Evolutionary conservation across 2,888 invertebrate genomes (phyloP).

Genomic region (Scrobipalpa atriplicella): DNA sequence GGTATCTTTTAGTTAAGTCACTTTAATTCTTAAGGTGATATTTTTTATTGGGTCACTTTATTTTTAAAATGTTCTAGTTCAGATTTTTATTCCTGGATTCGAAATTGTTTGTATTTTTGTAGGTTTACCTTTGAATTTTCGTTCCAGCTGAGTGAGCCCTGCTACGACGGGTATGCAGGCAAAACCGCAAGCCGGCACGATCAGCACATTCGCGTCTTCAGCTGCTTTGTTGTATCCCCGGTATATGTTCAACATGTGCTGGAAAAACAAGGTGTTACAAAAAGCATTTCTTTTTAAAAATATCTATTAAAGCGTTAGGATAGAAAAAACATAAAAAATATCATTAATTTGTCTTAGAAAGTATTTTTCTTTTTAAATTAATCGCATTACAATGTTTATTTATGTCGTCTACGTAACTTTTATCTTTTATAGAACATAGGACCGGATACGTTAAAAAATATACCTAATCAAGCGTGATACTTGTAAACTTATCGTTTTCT

Average conservation of each 20-base stretch:
- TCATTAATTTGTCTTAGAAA: no score
- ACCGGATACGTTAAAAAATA: not conserved
- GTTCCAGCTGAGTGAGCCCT: conserved; percentile 52
- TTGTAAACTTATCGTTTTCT: not conserved
- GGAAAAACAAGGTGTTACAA: conserved; percentile 12
- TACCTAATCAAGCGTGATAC: not conserved
- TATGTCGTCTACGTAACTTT: no score
- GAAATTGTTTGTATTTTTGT: not conserved
- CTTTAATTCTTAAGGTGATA: no score
- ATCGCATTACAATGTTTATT: no score
- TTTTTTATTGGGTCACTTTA: no score
- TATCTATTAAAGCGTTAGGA: no score
- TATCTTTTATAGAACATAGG: not conserved
- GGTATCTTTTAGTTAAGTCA: no score
- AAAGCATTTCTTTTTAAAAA: no score
- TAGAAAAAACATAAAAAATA: no score
- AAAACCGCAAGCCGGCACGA: conserved; percentile 60
- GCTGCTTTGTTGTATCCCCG: conserved; percentile 49
- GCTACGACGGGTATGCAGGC: conserved; percentile 49
- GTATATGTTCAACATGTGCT: conserved; percentile 57
- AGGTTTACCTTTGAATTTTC: conserved; percentile 52
- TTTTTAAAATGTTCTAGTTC: no score
- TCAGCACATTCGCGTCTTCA: conserved; percentile 50
- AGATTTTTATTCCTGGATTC: no score
- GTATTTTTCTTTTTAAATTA: no score